Percentiles rank a stretch among this genome's conserved stretches.
Evolutionary conservation across 2,113 vertebrate species (phyloP).

Genomic region (Nycticorax nycticorax): DNA sequence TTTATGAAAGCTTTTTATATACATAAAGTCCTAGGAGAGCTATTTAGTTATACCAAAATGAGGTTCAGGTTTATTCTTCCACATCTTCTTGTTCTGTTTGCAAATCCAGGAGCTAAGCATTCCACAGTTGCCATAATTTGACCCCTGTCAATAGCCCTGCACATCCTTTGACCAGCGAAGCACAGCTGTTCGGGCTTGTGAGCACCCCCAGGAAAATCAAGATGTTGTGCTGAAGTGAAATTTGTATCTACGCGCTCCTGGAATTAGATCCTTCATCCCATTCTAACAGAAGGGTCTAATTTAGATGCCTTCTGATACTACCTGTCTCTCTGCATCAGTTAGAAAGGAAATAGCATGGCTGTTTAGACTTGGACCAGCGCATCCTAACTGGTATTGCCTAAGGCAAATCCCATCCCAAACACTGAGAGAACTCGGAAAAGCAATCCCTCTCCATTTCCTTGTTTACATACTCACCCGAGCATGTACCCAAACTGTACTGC

Average conservation of each 20-base stretch:
- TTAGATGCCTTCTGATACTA: not conserved
- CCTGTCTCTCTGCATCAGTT: not conserved
- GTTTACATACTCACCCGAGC: not conserved
- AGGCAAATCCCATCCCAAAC: not conserved
- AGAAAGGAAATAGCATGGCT: not conserved
- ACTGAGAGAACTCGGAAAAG: not conserved
- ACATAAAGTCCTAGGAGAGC: not conserved
- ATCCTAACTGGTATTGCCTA: not conserved
- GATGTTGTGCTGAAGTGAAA: not conserved
- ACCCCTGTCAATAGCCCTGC: not conserved
- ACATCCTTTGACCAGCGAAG: not conserved
- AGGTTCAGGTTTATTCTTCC: not conserved
- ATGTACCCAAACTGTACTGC: not conserved
- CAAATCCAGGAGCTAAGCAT: not conserved
- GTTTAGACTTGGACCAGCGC: accelerated
- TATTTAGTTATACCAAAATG: not conserved
- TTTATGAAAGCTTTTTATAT: not conserved
- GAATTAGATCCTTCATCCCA: not conserved
- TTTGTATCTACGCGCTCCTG: accelerated
- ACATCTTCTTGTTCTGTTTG: not conserved
- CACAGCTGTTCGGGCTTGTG: not conserved
- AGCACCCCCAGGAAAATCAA: not conserved
- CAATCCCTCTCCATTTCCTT: not conserved
- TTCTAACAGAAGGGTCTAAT: not conserved
- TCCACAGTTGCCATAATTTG: not conserved